Base-by-base conservation (phyloP, 2,113 vertebrate species). In the Polyodon spathula region DNA sequence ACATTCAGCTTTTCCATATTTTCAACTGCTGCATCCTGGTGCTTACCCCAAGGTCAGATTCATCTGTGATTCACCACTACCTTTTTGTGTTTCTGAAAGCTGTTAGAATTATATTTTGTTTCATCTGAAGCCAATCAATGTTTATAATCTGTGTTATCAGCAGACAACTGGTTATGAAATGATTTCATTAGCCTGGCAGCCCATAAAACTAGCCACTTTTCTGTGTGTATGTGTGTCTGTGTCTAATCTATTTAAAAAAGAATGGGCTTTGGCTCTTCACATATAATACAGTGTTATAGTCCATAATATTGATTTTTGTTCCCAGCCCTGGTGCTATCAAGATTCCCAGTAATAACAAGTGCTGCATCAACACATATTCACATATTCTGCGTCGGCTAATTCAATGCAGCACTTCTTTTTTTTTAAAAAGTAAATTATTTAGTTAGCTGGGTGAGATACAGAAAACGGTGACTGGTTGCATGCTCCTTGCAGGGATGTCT, bases 281-380 rank as follows among this genome's bases (percentile, higher is more conserved):
- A 50, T 50, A 50, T 3, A 12, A 14, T 50, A 50, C 12, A 44
- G 43, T 50, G 48, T 50, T 50, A 50, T 11, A 50, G 12, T 50
- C 11, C 12, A 50, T 50, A 50, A n/a, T 50, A 50, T 50, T 12
- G 48, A 50, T 50, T 50, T 50, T 50, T 50, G 12, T 50, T 50
- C 5, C 15, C 12, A 12, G 48, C 42, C 42, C 42, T 50, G 11
- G 15, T 6, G 12, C 15, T 50, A 10, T 50, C 48, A 50, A 50
- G 48, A 50, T 50, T 10, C 48, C 12, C 48, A 66, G 61, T 55
- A 12, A 59, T 42, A 65, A 57, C 63, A 56, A 78, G 68, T 70
- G 73, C 75, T 71, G 69, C 4, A 63, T 80, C 73, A 75, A 75
- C 73, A 75, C 73, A 68, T 65, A 71, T 75, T 54, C 6, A 1